Percentiles rank a stretch among this genome's conserved stretches.
Conservation (phyloP, 2,888 invertebrate species). For the Therioaphis trifolii region DNA sequence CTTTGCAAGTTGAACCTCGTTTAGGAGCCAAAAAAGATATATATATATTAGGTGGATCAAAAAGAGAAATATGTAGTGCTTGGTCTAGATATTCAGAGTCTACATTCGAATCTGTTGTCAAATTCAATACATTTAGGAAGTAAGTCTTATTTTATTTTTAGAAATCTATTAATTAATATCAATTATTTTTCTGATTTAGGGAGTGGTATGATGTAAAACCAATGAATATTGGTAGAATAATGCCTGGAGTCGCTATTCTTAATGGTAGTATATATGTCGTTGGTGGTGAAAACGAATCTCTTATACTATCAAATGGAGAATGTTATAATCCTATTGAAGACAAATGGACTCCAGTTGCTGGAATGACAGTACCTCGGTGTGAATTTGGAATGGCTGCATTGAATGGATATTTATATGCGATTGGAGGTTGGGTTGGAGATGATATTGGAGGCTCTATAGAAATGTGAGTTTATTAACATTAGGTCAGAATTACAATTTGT, state of each 20-base stretch:
- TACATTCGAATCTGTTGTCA: constrained; percentile 84
- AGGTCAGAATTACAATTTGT: constrained; percentile 12
- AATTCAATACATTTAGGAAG: constrained; percentile 83
- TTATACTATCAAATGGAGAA: constrained; percentile 89
- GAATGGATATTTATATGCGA: constrained; percentile 84
- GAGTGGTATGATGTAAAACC: constrained; percentile 85
- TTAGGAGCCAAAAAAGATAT: constrained; percentile 88
- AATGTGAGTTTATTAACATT: constrained; percentile 68
- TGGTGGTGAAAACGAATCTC: constrained; percentile 90
- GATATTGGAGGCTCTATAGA: constrained; percentile 91
- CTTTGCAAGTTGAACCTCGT: constrained; percentile 81
- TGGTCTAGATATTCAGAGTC: constrained; percentile 83
- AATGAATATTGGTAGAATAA: constrained; percentile 85
- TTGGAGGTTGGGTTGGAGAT: constrained; percentile 94
- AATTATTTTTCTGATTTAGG: constrained; percentile 69
- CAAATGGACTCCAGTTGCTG: constrained; percentile 69
- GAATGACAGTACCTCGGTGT: constrained; percentile 79
- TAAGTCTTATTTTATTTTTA: constrained; percentile 67
- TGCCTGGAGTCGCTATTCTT: constrained; percentile 86
- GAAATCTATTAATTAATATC: background rate
- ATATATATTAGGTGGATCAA: constrained; percentile 88
- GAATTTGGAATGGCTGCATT: constrained; percentile 89
- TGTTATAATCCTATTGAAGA: constrained; percentile 80
- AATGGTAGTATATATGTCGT: constrained; percentile 90
- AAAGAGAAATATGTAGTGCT: constrained; percentile 78